These are phyloP conservation scores for Heliopora coerulea DNA, from an alignment of 92 coral and sea anemone species.

Conservation along the genomic window DNA sequence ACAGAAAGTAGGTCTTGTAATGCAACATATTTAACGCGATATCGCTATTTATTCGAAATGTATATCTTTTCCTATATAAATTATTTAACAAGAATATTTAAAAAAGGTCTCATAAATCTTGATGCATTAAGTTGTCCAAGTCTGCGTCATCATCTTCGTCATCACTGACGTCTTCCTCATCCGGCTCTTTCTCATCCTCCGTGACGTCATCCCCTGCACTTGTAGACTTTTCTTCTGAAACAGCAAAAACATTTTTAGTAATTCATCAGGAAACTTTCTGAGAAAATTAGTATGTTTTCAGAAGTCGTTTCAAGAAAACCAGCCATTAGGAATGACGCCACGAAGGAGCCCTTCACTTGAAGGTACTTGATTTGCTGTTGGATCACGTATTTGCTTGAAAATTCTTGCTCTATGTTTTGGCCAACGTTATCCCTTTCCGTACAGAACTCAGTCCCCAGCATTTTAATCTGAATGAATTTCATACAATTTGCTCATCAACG, in stretches of 20 bases:
- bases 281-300: background rate
- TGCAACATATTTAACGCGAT: background rate
- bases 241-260: conserved; percentile 35
- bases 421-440: background rate
- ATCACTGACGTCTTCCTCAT: conserved; percentile 24
- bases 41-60: conserved; percentile 14
- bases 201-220: conserved; percentile 55
- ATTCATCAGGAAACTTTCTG: background rate
- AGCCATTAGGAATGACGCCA: conserved; percentile 23
- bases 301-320: background rate
- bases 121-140: conserved; percentile 43
- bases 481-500: no score
- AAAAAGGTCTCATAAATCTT: conserved; percentile 12
- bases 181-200: conserved; percentile 42
- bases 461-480: no score
- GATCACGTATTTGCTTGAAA: no score
- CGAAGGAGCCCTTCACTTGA: background rate
- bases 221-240: conserved; percentile 50
- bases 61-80: conserved; percentile 4
- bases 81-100: background rate
- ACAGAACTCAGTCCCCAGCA: no score
- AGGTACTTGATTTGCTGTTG: background rate
- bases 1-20: no score
- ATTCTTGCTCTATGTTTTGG: background rate
- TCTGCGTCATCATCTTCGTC: conserved; percentile 36